Percentiles rank a stretch among this genome's conserved stretches.
These are phyloP conservation scores for Potorous gilbertii DNA, from an alignment of 2,797 vertebrate genomes.

Conservation along the genomic window DNA sequence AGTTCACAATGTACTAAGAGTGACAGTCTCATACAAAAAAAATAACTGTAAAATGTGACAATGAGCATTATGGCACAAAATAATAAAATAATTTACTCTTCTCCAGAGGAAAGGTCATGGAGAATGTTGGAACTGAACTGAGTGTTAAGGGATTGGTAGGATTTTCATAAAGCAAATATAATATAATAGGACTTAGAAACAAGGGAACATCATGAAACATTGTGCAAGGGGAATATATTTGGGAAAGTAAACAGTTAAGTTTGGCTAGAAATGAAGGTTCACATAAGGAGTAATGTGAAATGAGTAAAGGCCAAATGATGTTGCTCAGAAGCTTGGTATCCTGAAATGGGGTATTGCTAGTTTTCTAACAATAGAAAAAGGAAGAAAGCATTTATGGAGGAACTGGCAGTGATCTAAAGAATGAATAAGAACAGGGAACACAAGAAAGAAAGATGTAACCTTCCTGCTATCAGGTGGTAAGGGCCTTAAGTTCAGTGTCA, in stretches of 20 bases:
- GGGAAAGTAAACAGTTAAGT: neutral
- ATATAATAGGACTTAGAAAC: neutral
- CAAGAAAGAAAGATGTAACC: neutral
- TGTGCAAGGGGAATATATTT: neutral
- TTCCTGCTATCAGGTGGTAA: neutral
- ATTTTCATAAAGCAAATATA: neutral
- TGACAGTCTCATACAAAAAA: too few species aligned
- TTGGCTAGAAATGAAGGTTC: neutral
- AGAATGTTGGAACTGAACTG: neutral
- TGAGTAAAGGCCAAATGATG: neutral
- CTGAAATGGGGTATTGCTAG: too few species aligned
- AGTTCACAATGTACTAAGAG: too few species aligned
- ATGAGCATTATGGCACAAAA: neutral
- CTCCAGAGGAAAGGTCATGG: neutral
- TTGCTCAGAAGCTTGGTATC: neutral
- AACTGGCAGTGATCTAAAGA: too few species aligned
- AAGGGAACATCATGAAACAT: neutral
- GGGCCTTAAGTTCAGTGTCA: neutral
- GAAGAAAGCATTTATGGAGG: too few species aligned
- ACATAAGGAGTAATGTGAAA: neutral
- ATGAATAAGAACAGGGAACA: neutral
- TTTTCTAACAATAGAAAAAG: too few species aligned
- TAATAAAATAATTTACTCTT: neutral
- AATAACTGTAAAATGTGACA: neutral
- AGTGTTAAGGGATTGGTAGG: neutral